Percentiles rank a stretch among this genome's conserved stretches.
phyloP scores from a whole-genome alignment of 2,113 vertebrate species.

The Gymnocephalus cernua region DNA sequence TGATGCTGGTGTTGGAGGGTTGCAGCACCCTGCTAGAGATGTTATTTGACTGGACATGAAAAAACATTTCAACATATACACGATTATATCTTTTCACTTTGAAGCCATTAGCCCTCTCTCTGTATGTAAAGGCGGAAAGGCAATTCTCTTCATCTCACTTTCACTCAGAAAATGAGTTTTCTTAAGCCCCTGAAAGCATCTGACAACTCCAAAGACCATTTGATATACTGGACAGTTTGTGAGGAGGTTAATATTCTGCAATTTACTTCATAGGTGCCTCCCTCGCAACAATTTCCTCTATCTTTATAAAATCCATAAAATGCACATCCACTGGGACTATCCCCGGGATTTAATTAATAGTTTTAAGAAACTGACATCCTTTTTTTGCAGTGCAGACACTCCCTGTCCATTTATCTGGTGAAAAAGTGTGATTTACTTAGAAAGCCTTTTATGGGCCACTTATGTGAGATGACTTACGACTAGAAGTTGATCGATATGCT shows the following conservation, averaged over 20 bases:
- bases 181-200: constrained; percentile 43
- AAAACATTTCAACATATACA: constrained; percentile 29
- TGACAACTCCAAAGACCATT: constrained; percentile 56
- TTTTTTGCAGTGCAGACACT: constrained; percentile 27
- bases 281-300: constrained; percentile 37
- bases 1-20: constrained; percentile 17
- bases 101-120: constrained; percentile 18
- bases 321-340: constrained; percentile 36
- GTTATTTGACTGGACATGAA: constrained; percentile 35
- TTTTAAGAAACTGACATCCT: constrained; percentile 40
- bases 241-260: constrained; percentile 43
- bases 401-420: constrained; percentile 46
- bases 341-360: constrained; percentile 60
- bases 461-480: constrained; percentile 23
- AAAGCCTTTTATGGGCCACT: constrained; percentile 41
- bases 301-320: constrained; percentile 67
- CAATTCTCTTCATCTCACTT: constrained; percentile 29
- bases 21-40: constrained; percentile 13
- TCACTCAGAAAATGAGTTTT: constrained; percentile 14
- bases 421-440: constrained; percentile 53
- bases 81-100: constrained; percentile 33
- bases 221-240: constrained; percentile 48
- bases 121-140: constrained; percentile 20
- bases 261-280: constrained; percentile 34
- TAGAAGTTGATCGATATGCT: constrained; percentile 34